Conservation (phyloP, 2,113 vertebrate species). For the Oophaga pumilio region DNA sequence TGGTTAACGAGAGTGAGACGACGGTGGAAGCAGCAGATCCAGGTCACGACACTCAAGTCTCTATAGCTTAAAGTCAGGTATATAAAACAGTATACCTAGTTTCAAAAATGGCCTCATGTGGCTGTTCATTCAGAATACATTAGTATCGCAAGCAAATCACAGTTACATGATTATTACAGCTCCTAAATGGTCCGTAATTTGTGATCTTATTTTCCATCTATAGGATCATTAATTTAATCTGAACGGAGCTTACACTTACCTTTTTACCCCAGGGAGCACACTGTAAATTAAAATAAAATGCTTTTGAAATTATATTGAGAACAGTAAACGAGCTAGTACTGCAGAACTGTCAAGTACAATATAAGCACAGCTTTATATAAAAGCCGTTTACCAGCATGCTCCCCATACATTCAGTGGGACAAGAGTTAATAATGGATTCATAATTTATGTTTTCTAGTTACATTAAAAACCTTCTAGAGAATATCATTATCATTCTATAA, state of each 20-base stretch:
- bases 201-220: not conserved
- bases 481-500: slow-evolving; percentile 14
- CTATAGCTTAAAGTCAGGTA: too few relatives aligned
- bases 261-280: not conserved
- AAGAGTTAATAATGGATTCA: slow-evolving; percentile 22
- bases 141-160: not conserved
- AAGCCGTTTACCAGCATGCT: not conserved
- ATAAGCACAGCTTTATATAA: not conserved
- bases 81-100: too few relatives aligned
- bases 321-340: not conserved
- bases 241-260: not conserved
- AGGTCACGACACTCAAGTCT: too few relatives aligned
- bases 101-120: not conserved
- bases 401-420: not conserved
- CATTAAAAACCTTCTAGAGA: slow-evolving; percentile 1
- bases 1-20: too few relatives aligned
- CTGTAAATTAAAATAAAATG: slow-evolving; percentile 28
- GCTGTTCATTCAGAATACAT: not conserved
- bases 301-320: not conserved
- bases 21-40: too few relatives aligned
- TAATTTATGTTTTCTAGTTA: not conserved
- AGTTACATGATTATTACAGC: not conserved
- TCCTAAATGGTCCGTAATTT: not conserved
- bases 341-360: slow-evolving; percentile 24
- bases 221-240: not conserved